Evolutionary conservation across 2,888 invertebrate species (phyloP).

Genomic region (Hyposoter dolosus): DNA sequence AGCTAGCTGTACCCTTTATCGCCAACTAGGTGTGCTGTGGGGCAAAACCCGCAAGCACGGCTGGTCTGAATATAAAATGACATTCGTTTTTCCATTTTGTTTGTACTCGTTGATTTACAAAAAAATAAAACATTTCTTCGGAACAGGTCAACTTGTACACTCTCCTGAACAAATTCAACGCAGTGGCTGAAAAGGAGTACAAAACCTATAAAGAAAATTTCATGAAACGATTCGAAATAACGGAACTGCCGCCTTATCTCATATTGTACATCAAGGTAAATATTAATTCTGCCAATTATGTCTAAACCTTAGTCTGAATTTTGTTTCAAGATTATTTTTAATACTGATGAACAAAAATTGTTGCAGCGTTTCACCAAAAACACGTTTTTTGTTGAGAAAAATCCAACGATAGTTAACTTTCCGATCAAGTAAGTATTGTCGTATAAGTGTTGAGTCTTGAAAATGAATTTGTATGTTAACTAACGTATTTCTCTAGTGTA

Average conservation of each 20-base stretch:
- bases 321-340: neutral
- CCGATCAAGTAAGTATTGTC: slow-evolving; percentile 94
- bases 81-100: neutral
- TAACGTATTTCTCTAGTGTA: neutral
- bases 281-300: neutral
- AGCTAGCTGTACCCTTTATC: too few relatives aligned
- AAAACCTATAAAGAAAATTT: slow-evolving; percentile 99
- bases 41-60: too few relatives aligned
- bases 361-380: slow-evolving; percentile 97
- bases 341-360: slow-evolving; percentile 9
- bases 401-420: slow-evolving; percentile 99
- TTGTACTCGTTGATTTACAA: neutral
- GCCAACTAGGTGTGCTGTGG: too few relatives aligned
- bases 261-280: slow-evolving; percentile 96
- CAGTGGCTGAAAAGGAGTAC: slow-evolving; percentile 97
- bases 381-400: slow-evolving; percentile 99
- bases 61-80: too few relatives aligned
- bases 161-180: slow-evolving; percentile 98
- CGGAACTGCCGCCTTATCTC: slow-evolving; percentile 95
- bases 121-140: neutral
- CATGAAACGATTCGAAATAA: slow-evolving; percentile 98
- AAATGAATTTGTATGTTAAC: neutral
- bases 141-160: slow-evolving; percentile 95
- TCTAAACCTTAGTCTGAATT: neutral
- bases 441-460: neutral